These are phyloP conservation scores for Hydrotaea diabolus DNA, from an alignment of 2,888 invertebrate genomes.

Conservation along the genomic window DNA sequence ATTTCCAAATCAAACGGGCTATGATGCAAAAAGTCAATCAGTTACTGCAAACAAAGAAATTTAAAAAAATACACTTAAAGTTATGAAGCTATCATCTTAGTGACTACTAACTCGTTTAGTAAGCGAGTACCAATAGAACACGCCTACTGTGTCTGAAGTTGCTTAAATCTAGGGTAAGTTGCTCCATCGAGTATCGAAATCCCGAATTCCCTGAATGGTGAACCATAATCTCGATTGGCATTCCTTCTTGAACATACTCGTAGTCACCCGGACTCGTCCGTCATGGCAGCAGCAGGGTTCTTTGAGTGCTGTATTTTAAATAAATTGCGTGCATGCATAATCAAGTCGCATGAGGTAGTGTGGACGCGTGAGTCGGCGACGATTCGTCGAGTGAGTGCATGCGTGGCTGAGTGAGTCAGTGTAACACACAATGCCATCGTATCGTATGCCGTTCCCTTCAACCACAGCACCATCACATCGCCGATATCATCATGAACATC, in stretches of 20 bases:
- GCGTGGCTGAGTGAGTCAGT: neutral
- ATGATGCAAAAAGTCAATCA: no score
- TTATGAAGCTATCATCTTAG: no score
- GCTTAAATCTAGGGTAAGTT: no score
- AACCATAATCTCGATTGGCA: neutral
- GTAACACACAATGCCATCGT: constrained; percentile 9
- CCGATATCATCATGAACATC: constrained; percentile 19
- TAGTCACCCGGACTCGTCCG: neutral
- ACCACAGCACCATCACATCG: neutral
- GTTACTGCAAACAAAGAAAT: no score
- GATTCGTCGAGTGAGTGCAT: neutral
- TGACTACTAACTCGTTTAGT: no score
- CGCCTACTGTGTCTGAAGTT: no score
- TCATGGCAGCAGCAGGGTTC: constrained; percentile 27
- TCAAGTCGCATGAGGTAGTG: constrained; percentile 35
- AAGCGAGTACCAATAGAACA: no score
- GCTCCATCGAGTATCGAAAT: no score
- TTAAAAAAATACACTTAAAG: no score
- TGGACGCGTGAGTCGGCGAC: constrained; percentile 1
- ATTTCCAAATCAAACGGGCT: no score
- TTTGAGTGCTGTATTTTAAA: constrained; percentile 40
- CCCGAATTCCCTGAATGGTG: neutral
- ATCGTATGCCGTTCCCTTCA: constrained; percentile 13
- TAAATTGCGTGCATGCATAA: constrained; percentile 51
- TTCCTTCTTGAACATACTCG: neutral